Evolutionary conservation across 2,113 vertebrate genomes (phyloP).

Genomic region (Cinclus mexicanus): DNA sequence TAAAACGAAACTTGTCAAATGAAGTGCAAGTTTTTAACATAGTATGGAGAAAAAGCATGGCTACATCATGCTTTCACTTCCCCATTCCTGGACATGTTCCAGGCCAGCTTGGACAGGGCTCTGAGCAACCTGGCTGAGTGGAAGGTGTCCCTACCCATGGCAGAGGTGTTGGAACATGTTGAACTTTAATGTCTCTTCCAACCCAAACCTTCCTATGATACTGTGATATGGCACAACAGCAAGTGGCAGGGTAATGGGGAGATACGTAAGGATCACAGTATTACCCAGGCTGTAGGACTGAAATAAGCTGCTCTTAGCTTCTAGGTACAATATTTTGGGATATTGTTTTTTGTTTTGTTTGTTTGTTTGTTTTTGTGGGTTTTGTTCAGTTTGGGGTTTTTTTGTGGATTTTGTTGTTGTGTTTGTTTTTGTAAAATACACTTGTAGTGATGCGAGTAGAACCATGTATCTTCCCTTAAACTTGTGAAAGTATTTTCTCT

Average conservation of each 20-base stretch:
- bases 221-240: background rate
- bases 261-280: background rate
- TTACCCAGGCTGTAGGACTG: background rate
- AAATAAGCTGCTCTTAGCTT: background rate
- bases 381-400: background rate
- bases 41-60: background rate
- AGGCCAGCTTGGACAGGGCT: background rate
- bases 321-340: background rate
- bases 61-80: accelerated
- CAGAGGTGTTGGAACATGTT: background rate
- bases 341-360: background rate
- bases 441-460: background rate
- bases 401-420: background rate
- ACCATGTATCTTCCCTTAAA: background rate
- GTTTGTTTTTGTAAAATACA: background rate
- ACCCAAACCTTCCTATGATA: background rate
- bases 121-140: background rate
- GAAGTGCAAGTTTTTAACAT: background rate
- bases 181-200: background rate
- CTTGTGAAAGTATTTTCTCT: background rate
- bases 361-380: background rate
- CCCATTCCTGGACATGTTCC: background rate
- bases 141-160: background rate
- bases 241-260: background rate
- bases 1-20: background rate